Evolutionary conservation across 1,140 invertebrate genomes (phyloP).

Genomic region (Parapsyche elsis): DNA sequence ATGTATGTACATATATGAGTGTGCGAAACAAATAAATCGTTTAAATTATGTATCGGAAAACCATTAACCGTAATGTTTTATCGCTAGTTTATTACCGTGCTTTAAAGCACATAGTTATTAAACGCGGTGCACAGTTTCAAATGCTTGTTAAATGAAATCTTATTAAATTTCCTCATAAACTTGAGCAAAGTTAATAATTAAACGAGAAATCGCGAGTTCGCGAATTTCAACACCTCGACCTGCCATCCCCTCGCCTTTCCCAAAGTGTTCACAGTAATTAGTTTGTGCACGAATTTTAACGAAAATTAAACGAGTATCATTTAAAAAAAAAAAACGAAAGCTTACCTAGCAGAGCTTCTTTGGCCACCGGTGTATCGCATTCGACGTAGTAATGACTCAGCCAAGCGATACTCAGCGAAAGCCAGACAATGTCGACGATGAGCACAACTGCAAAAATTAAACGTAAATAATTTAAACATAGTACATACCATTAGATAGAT

Average conservation of each 20-base stretch:
- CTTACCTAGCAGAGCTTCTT: slow-evolving; percentile 83
- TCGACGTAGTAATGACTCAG: slow-evolving; percentile 75
- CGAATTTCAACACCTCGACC: no score
- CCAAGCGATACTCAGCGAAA: slow-evolving; percentile 82
- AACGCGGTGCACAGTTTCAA: no score
- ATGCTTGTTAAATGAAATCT: no score
- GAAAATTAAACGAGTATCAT: no score
- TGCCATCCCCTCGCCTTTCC: no score
- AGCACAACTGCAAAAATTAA: slow-evolving; percentile 72
- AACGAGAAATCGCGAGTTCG: no score
- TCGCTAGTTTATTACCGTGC: no score
- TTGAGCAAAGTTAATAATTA: no score
- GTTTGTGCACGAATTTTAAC: no score
- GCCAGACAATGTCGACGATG: slow-evolving; percentile 80
- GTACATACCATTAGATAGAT: not conserved
- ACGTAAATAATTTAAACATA: not conserved
- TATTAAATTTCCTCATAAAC: no score
- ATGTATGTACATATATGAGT: not conserved
- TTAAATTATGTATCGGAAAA: slow-evolving; percentile 11
- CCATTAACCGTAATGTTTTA: not conserved
- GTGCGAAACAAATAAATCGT: slow-evolving; percentile 5
- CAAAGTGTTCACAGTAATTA: no score
- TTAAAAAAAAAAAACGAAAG: slow-evolving; percentile 38
- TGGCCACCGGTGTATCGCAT: slow-evolving; percentile 76
- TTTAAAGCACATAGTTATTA: no score